A percentile compares a stretch with the other conserved stretches of the same genome.
Conservation (phyloP, 1,140 invertebrate genomes). For the Drusus annulatus region DNA sequence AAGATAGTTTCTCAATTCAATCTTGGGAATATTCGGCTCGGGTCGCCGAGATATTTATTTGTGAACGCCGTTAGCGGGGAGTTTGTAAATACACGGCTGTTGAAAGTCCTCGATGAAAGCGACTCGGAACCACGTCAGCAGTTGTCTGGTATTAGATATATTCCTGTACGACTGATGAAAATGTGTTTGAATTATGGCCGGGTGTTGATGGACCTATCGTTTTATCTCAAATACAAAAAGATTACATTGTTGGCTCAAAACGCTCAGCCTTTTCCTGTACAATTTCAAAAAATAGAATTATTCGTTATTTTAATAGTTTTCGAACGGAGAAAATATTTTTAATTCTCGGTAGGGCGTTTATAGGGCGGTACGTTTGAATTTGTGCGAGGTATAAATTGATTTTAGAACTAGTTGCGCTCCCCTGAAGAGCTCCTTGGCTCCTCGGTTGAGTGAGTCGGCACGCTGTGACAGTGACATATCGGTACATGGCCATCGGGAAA, state of each 20-base stretch:
- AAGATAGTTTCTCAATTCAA: constrained; percentile 22
- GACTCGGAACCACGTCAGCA: constrained; percentile 21
- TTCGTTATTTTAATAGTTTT: too few species aligned
- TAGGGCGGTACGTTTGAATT: too few species aligned
- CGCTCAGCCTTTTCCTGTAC: too few species aligned
- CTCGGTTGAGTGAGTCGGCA: constrained; percentile 49
- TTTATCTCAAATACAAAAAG: too few species aligned
- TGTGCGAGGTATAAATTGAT: too few species aligned
- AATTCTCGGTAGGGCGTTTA: too few species aligned
- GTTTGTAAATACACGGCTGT: constrained; percentile 54
- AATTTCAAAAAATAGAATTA: too few species aligned
- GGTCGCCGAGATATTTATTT: constrained; percentile 35
- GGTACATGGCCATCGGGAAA: constrained; percentile 59
- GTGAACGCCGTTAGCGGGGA: constrained; percentile 36
- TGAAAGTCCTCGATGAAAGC: constrained; percentile 54
- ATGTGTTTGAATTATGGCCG: background rate
- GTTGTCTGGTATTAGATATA: constrained; percentile 2
- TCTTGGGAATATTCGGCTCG: constrained; percentile 35
- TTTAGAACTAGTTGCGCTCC: constrained; percentile 34
- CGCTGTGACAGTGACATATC: constrained; percentile 59
- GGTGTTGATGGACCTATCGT: constrained; percentile 2
- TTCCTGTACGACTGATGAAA: background rate
- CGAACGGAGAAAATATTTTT: too few species aligned
- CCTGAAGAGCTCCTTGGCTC: constrained; percentile 28
- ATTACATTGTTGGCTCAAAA: too few species aligned